Evolutionary conservation across 1,140 invertebrate species (phyloP).

Genomic region (Papilio helenus): DNA sequence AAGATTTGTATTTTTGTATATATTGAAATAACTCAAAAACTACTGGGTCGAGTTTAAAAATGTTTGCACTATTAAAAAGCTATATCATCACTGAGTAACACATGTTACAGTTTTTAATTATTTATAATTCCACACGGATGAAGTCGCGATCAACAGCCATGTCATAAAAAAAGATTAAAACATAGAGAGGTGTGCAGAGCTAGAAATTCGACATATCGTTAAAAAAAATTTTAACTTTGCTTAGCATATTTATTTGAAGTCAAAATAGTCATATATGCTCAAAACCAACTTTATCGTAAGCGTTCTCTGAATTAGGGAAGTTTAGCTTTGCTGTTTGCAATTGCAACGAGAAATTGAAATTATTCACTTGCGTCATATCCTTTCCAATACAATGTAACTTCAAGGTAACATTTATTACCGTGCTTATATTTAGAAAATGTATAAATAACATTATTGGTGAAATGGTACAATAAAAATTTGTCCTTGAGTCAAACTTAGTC

Average conservation of each 20-base stretch:
- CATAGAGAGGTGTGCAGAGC: background rate
- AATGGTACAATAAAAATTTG: background rate
- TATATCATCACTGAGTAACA: no score
- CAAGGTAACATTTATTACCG: background rate
- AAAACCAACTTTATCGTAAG: background rate
- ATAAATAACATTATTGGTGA: background rate
- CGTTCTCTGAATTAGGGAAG: slow-evolving; percentile 3
- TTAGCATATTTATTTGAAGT: background rate
- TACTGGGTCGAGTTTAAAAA: no score
- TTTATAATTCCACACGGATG: no score
- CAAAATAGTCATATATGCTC: background rate
- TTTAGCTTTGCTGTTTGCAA: background rate
- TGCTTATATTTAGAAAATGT: background rate
- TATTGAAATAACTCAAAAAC: no score
- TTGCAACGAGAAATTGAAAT: background rate
- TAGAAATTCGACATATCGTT: background rate
- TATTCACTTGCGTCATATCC: background rate
- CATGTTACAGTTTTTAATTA: no score
- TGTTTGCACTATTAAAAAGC: no score
- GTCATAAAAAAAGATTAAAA: background rate
- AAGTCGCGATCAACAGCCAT: no score
- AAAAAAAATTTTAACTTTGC: background rate
- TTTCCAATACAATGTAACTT: slow-evolving; percentile 9
- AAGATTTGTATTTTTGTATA: no score
- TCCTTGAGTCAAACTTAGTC: background rate